These are phyloP conservation scores for Notechis scutatus DNA, from an alignment of 2,113 vertebrate genomes.

Conservation along the genomic window DNA sequence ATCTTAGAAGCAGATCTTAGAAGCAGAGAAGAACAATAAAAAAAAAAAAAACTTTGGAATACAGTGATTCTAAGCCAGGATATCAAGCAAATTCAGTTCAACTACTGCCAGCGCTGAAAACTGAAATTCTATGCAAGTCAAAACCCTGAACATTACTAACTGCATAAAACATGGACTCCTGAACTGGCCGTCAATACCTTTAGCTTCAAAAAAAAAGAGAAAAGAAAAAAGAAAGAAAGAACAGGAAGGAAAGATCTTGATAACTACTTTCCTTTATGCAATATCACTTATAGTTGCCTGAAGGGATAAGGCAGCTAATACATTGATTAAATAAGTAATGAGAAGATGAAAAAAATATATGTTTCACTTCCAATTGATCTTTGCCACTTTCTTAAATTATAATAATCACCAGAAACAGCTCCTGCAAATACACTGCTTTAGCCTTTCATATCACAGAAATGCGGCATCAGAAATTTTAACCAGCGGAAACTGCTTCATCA, in stretches of 20 bases:
- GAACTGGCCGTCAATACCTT: not conserved
- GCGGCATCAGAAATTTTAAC: not conserved
- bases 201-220: not conserved
- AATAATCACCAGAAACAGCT: not conserved
- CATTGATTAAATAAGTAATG: not conserved
- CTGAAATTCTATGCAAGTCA: not conserved
- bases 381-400: not conserved
- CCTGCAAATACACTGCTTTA: not conserved
- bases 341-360: not conserved
- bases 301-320: not conserved
- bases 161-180: not conserved
- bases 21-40: not conserved
- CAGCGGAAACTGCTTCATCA: not conserved
- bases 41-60: too few relatives aligned
- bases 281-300: not conserved
- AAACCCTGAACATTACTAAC: not conserved
- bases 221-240: not conserved
- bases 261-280: not conserved
- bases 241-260: not conserved
- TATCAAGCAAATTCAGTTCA: not conserved
- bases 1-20: not conserved
- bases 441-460: not conserved
- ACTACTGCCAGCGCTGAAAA: not conserved
- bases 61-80: not conserved
- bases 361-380: not conserved